Base-by-base conservation (phyloP, 2,113 vertebrate species). In the Thunnus thynnus region DNA sequence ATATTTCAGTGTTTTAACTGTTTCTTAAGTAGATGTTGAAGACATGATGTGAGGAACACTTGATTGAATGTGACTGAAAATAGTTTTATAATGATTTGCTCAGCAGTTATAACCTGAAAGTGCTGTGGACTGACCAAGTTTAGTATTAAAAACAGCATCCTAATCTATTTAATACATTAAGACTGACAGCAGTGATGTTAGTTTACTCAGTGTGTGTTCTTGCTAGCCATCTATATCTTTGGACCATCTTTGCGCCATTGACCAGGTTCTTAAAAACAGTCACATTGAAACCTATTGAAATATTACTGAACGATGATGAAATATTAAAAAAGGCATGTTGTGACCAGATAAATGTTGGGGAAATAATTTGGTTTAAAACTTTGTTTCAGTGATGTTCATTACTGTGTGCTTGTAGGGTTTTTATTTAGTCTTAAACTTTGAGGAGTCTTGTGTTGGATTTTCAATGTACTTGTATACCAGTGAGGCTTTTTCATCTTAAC, bases 11-110 rank as follows among this genome's bases (percentile, higher is more conserved):
- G 12, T n/a, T 69, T 54, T 61, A 14, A 66, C 20, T 27, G 27
- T 47, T 73, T 73, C 54, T 58, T 74, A 13, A 74, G 55, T 47
- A 46, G 52, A 32, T 17, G 5, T 20, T 74, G n/a, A n/a, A n/a
- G 8, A 36, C 48, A 44, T 55, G 18, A 52, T 48, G 2, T 50
- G 3, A 78, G 25, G 36, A 81, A 27, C 7, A 3, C 11, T 50
- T 46, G 16, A 62, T 3, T 72, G 22, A 74, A 79, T 72, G 55
- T 86, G 64, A 86, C 54, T 75, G 58, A 76, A 74, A 47, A 20
- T 46, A 17, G 11, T 12, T 79, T 64, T 25, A 7, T 46, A 20
- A 18, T 50, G 14, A 36, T 36, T 36, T 9, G 6, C 36, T 36
- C 36, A 9, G 36, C 5, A 36, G 32, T 36, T 36, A 36, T 36